phyloP scores from a whole-genome alignment of 2,888 invertebrate species.

The Malthinus seriepunctatus region DNA sequence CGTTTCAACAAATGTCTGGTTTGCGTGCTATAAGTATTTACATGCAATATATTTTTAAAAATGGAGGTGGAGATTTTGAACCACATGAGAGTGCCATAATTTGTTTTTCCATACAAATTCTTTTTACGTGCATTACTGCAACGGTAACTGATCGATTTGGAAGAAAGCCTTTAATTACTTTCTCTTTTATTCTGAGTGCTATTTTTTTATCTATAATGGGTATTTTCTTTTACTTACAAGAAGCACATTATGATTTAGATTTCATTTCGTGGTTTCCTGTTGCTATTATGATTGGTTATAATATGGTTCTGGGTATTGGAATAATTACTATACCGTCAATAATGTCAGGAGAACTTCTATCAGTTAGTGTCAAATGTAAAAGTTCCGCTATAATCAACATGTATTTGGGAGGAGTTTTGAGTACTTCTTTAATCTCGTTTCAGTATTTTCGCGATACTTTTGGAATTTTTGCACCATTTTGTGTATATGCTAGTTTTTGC shows the following conservation, averaged over 20 bases:
- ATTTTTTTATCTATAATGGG: background rate
- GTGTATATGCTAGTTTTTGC: background rate
- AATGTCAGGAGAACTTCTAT: slow-evolving; percentile 3
- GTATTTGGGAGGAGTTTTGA: background rate
- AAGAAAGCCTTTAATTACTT: background rate
- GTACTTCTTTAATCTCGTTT: background rate
- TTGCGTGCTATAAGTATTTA: slow-evolving; percentile 40
- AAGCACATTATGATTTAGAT: background rate
- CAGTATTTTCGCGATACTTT: background rate
- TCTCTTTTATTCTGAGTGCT: background rate
- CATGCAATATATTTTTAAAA: slow-evolving; percentile 44
- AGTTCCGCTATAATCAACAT: background rate
- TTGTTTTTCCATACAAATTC: slow-evolving; percentile 21
- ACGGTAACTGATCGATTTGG: background rate
- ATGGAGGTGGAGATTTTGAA: slow-evolving; percentile 43
- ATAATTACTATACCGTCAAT: background rate
- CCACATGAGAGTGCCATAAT: slow-evolving; percentile 42
- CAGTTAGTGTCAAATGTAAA: background rate
- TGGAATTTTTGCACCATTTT: background rate
- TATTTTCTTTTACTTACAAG: background rate
- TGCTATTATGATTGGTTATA: background rate
- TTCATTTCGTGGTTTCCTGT: background rate
- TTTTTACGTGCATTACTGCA: background rate
- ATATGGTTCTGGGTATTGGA: background rate
- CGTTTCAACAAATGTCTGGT: slow-evolving; percentile 44